Evolutionary conservation across 2,113 vertebrate species (phyloP), one percentile per base, ranked within the genome.

Genomic region (Leucoraja erinaceus): DNA sequence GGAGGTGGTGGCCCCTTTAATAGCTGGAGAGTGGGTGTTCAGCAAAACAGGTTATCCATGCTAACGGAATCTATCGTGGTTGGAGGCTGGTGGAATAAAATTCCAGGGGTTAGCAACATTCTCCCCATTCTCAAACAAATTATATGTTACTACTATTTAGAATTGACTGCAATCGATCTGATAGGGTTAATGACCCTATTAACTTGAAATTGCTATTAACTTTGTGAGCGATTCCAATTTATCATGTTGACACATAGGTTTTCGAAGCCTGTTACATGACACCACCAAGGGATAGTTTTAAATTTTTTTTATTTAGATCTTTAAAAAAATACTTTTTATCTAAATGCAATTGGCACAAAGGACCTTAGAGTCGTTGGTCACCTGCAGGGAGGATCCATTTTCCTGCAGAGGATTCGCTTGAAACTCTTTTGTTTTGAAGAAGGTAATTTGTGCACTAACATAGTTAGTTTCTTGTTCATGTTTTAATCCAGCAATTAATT

Each of bases 191-290:
- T 74, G 66, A 63, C 90, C 31, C 66, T 72, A 91, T 91, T 74
- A 91, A 91, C 20, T 91, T 33, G 68, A 74, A 91, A 91, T 54
- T 91, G 68, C 68, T 91, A 74, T 91, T 91, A 74, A 72, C 90
- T 25, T 91, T 66, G 33, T 74, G 90, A 91, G 33, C 90, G 72
- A 5, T 91, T 6, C 20, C 66, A 38, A 91, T 91, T 91, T 74
- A 91, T 91, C 68, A 91, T 91, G 66, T 38, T 91, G 90, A 91
- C 90, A 91, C 66, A 25, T 20, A 22, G 68, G 66, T 54, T 91
- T 74, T 72, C 88, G 20, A 63, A 90, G 66, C 90, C 28, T n/a
- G 31, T 54, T 72, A 47, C 38, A 28, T 38, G 66, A 28, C 68
- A 70, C 90, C 28, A 54, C 31, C 33, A 47, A 70, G 38, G 33